phyloP scores from a whole-genome alignment of 2,888 invertebrate genomes.

The Melitaea athalia region DNA sequence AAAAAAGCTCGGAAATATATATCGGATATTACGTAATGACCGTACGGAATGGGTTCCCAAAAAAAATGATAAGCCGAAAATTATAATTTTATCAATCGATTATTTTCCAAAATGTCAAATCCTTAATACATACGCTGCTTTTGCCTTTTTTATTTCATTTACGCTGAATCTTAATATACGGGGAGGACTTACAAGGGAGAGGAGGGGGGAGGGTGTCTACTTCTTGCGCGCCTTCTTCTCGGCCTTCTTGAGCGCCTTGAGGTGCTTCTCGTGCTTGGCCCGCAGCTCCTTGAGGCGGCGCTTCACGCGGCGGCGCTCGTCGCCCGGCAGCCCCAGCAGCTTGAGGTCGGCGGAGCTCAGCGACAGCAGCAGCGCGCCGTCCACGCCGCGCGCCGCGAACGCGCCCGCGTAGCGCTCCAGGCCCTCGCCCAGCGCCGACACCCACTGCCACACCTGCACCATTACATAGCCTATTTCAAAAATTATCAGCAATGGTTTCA shows the following conservation, averaged over 20 bases:
- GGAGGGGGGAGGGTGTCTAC: constrained; percentile 52
- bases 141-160: too few species aligned
- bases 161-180: too few species aligned
- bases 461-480: too few species aligned
- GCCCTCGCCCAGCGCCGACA: constrained; percentile 90
- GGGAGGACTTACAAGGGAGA: too few species aligned
- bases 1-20: too few species aligned
- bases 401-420: constrained; percentile 93
- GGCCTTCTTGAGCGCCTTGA: constrained; percentile 92
- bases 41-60: too few species aligned
- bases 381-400: constrained; percentile 93
- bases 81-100: too few species aligned
- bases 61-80: too few species aligned
- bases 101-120: too few species aligned
- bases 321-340: constrained; percentile 89
- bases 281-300: constrained; percentile 92
- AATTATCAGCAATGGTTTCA: too few species aligned
- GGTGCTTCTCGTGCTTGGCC: constrained; percentile 91
- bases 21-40: too few species aligned
- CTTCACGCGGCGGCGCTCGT: constrained; percentile 90
- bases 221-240: constrained; percentile 91
- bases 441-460: constrained; percentile 95
- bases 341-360: constrained; percentile 96
- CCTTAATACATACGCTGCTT: too few species aligned
- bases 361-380: constrained; percentile 92